These are phyloP conservation scores for Elgaria multicarinata DNA, from an alignment of 2,113 vertebrate genomes.

Conservation along the genomic window DNA sequence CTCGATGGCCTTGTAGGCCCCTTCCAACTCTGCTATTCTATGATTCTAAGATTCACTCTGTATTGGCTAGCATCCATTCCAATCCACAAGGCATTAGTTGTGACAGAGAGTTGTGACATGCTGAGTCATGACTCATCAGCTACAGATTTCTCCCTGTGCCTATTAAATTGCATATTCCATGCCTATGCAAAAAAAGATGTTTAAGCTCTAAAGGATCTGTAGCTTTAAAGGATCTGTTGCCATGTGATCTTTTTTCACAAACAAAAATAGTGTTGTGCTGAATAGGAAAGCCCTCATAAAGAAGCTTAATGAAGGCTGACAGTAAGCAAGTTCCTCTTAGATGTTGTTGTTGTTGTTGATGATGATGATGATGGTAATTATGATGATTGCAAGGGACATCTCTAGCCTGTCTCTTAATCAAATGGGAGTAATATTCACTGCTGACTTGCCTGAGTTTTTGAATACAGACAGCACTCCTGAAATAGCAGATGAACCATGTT, in stretches of 20 bases:
- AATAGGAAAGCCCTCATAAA: slow-evolving; percentile 36
- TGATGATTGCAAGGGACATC: not conserved
- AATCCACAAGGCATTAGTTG: not conserved
- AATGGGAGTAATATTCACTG: not conserved
- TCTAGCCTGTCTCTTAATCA: slow-evolving; percentile 7
- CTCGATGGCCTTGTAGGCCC: no score
- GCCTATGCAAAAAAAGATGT: not conserved
- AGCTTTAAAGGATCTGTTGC: not conserved
- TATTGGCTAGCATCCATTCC: not conserved
- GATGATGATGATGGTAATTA: no score
- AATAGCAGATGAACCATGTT: not conserved
- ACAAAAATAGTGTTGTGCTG: not conserved
- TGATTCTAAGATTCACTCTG: no score
- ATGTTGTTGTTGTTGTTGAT: not conserved
- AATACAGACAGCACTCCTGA: not conserved
- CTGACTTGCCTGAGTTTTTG: slow-evolving; percentile 9
- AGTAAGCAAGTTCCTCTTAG: slow-evolving; percentile 18
- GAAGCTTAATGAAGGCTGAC: slow-evolving; percentile 36
- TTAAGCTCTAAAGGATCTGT: no score
- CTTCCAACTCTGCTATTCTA: no score
- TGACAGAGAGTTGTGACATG: not conserved
- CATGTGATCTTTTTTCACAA: not conserved
- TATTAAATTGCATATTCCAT: not conserved
- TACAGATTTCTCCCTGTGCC: not conserved
- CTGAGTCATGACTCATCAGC: not conserved